Evolutionary conservation across 2,888 invertebrate genomes (phyloP).

Genomic region (Lepidocyrtinus sp.): DNA sequence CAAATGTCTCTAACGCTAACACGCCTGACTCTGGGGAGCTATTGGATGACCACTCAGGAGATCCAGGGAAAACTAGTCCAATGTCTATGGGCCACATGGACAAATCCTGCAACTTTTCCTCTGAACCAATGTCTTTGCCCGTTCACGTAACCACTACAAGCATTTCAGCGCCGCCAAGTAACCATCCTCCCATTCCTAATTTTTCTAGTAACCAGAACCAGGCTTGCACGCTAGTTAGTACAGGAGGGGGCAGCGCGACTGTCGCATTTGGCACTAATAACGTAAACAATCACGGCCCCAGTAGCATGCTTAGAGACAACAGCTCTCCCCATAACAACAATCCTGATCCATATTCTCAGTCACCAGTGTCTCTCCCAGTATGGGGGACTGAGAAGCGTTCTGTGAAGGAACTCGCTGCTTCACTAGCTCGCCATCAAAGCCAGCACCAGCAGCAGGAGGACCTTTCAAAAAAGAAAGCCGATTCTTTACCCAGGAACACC

Average conservation of each 20-base stretch:
- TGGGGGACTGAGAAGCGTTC: constrained; percentile 73
- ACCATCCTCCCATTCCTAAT: constrained; percentile 55
- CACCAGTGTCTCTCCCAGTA: constrained; percentile 65
- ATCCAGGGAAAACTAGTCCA: constrained; percentile 65
- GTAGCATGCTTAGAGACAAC: constrained; percentile 53
- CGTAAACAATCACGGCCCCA: constrained; percentile 45
- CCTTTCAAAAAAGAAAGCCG: constrained; percentile 65
- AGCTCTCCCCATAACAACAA: constrained; percentile 51
- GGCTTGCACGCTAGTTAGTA: constrained; percentile 61
- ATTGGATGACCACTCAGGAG: constrained; percentile 75
- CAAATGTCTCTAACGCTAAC: constrained; percentile 78
- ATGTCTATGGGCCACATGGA: constrained; percentile 43
- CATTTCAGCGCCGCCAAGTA: constrained; percentile 58
- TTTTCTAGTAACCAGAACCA: constrained; percentile 57
- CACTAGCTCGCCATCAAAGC: constrained; percentile 71
- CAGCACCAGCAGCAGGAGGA: constrained; percentile 48
- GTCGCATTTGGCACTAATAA: constrained; percentile 56
- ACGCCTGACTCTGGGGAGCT: constrained; percentile 79
- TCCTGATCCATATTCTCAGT: constrained; percentile 34
- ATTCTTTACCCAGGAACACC: constrained; percentile 65
- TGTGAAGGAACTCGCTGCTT: constrained; percentile 75
- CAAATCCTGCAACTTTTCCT: constrained; percentile 47
- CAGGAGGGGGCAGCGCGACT: constrained; percentile 55
- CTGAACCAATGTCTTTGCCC: constrained; percentile 60
- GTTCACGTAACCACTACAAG: constrained; percentile 26